Evolutionary conservation across 2,888 invertebrate genomes (phyloP).

Genomic region (Agrotis segetum): DNA sequence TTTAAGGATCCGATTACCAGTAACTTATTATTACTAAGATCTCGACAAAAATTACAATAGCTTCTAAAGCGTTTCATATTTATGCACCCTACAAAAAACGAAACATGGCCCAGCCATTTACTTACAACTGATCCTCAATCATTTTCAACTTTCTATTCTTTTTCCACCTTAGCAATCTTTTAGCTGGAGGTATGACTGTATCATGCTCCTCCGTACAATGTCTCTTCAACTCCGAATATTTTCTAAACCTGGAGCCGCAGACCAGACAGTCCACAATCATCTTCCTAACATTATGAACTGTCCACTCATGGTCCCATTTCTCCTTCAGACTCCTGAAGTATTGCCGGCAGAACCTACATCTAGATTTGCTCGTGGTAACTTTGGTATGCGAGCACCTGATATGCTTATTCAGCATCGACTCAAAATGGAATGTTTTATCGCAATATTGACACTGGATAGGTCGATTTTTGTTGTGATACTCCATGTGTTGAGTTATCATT

Average conservation of each 20-base stretch:
- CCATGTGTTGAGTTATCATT: slow-evolving; percentile 86
- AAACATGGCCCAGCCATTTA: slow-evolving; percentile 36
- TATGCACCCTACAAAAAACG: neutral
- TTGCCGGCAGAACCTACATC: slow-evolving; percentile 81
- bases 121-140: slow-evolving; percentile 35
- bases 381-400: slow-evolving; percentile 79
- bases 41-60: neutral
- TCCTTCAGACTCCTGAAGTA: slow-evolving; percentile 80
- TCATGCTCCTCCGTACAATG: slow-evolving; percentile 78
- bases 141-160: slow-evolving; percentile 42
- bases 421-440: slow-evolving; percentile 81
- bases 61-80: neutral
- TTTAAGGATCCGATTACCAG: too few species aligned
- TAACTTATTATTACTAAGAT: neutral
- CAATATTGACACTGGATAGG: slow-evolving; percentile 81
- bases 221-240: slow-evolving; percentile 83
- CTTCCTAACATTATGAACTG: slow-evolving; percentile 83
- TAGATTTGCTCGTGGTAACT: slow-evolving; percentile 69
- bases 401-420: slow-evolving; percentile 87
- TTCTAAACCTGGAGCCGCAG: slow-evolving; percentile 84
- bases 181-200: slow-evolving; percentile 78
- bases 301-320: slow-evolving; percentile 89
- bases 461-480: slow-evolving; percentile 81
- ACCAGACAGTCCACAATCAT: slow-evolving; percentile 82
- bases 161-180: slow-evolving; percentile 72